Evolutionary conservation across 2,888 invertebrate species (phyloP).

Genomic region (Dynastes maya): DNA sequence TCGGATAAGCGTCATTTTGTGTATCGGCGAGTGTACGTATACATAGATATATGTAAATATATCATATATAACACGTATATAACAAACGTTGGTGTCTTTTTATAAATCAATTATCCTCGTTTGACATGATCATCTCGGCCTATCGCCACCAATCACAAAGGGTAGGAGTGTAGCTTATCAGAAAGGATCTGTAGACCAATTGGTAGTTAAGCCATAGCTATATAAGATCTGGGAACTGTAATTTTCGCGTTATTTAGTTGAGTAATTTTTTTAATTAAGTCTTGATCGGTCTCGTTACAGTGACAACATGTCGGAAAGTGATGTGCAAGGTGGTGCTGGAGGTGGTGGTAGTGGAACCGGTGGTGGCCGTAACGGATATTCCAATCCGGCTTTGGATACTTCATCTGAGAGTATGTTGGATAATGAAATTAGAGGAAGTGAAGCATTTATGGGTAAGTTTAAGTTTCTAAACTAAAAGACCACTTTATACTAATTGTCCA

Average conservation of each 20-base stretch:
- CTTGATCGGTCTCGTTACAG: constrained; percentile 1
- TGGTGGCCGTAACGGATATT: constrained; percentile 60
- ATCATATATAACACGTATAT: too few relatives aligned
- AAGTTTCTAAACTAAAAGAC: neutral
- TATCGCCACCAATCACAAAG: neutral
- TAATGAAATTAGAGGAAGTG: constrained; percentile 73
- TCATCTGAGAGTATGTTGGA: constrained; percentile 64
- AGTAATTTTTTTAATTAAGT: neutral
- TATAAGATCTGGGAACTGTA: neutral
- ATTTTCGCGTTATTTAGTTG: neutral
- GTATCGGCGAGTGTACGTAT: too few relatives aligned
- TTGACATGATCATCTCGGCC: neutral
- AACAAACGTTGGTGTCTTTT: too few relatives aligned
- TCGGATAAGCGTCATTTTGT: too few relatives aligned
- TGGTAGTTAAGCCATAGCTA: neutral
- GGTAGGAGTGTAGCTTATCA: neutral
- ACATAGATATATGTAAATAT: too few relatives aligned
- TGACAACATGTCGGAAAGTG: constrained; percentile 32
- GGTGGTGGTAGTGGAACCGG: neutral
- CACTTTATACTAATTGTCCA: too few relatives aligned
- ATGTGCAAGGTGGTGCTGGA: constrained; percentile 19
- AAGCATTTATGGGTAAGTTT: constrained; percentile 75
- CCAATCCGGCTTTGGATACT: constrained; percentile 67
- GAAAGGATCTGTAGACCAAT: neutral
- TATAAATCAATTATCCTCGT: neutral